Base-by-base conservation (phyloP, 2,797 vertebrate genomes). In the Pantherophis vulpinus region DNA sequence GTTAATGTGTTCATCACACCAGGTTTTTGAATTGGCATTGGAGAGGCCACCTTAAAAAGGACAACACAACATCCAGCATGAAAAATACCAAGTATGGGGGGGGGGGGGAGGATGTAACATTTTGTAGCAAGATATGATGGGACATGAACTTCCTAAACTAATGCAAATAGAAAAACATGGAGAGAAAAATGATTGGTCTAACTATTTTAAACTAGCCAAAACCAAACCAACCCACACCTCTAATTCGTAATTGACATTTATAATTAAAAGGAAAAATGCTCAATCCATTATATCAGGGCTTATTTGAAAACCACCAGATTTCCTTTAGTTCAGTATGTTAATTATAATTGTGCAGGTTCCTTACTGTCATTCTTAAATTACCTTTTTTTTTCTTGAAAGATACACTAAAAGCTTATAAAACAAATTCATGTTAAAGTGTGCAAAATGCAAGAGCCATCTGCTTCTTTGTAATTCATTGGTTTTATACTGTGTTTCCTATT, bases 21-120 rank as follows among this genome's bases (percentile, higher is more conserved):
- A 90, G 93, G 95, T 95, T 95, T 94, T 95, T 96, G 92, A 94
- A 96, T 95, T 96, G 96, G 94, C 95, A 96, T 96, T 95, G 96
- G 94, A 95, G 96, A 96, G 96, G 42, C 60, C 93, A 32, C 60
- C 95, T 94, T 95, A 96, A 91, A 94, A 96, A 95, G 96, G 58
- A 94, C 79, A 92, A 92, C 23, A 3, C 94, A 94, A 94, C 94
- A 96, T 93, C 93, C 93, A 95, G 94, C 88, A 91, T 93, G 92
- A 88, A 94, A 94, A 95, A 96, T 95, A 96, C 95, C 96, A 94
- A 97, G 94, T 93, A 92, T 5, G 29, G 37, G 56, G 23, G 25
- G 42, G 42, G 42, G 55, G 13, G 5, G 32, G 63, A 54, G 55
- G 27, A 29, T 20, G 13, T 7, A 58, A 56, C 29, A 89, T n/a